Evolutionary conservation across 1,140 invertebrate species (phyloP), one percentile per base, ranked within the genome.

Genomic region (Drosophila biarmipes): DNA sequence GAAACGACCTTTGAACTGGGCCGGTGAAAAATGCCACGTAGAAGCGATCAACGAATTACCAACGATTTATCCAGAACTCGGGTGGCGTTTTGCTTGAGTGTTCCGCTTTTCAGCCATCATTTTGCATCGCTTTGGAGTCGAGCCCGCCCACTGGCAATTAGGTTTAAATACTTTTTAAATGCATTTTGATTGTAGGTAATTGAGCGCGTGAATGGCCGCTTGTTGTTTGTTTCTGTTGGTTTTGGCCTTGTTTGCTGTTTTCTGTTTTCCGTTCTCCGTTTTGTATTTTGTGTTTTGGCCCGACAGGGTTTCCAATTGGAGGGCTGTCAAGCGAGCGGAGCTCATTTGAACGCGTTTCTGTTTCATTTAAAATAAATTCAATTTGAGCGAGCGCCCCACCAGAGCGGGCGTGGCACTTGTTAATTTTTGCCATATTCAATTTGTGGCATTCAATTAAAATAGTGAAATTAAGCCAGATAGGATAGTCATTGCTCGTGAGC

Each of bases 121-220:
- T 43, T 37, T 59, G 42, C 27, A 27, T 40, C 15, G 15, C 35
- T 12, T 27, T 29, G 15, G 2, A 29, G 7, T 48, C 24, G 7
- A 29, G 17, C 34, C 37, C 45, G 35, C 24, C 35, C 46, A 46
- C 29, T 55, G 64, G 49, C 78, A 82, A 87, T 79, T 87, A 78
- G 84, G 64, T 49, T 86, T 87, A 87, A 86, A 87, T 79, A 80
- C 55, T 69, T 79, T 89, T 87, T 82, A 87, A 87, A 89, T 73
- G 75, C 79, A 89, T 89, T 87, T 82, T 89, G 69, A 87, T 87
- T 87, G 79, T 67, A 75, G 82, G 66, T 76, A 86, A 86, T 86
- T 86, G 78, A 82, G 62, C 62, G 75, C 74, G 45, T 76, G 59
- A 81, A 74, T 63, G 62, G 52, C 31, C 69, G 64, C 67, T 78